Conservation (phyloP, 2,797 vertebrate species). For the Myripristis murdjan region DNA sequence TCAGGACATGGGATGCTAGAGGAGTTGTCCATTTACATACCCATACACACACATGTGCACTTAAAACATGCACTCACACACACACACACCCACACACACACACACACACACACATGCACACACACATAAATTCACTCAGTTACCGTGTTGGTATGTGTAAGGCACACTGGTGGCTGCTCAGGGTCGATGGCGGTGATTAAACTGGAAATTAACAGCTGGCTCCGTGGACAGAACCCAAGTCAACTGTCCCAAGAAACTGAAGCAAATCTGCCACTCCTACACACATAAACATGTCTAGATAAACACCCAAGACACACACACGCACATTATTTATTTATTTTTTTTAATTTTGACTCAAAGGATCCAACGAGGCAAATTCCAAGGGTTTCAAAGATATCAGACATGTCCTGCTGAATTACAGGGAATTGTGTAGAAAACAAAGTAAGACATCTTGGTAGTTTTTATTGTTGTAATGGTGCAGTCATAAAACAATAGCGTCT, state of each 20-base stretch:
- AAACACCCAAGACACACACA: neutral
- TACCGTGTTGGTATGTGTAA: constrained; percentile 5
- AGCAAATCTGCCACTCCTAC: neutral
- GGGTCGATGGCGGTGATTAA: constrained; percentile 20
- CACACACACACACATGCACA: constrained; percentile 19
- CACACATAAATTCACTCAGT: too few species aligned
- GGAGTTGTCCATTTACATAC: neutral
- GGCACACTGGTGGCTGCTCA: neutral
- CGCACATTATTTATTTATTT: too few species aligned
- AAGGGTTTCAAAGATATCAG: too few species aligned
- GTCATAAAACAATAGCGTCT: too few species aligned
- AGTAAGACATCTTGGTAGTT: too few species aligned
- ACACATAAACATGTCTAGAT: neutral
- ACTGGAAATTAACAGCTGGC: constrained; percentile 18
- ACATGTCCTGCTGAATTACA: too few species aligned
- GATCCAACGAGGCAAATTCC: too few species aligned
- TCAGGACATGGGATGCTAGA: neutral
- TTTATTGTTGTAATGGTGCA: too few species aligned
- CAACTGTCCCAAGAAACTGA: neutral
- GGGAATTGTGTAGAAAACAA: too few species aligned
- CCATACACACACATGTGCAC: too few species aligned
- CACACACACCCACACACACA: constrained; percentile 17
- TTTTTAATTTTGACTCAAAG: too few species aligned
- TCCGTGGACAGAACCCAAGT: neutral
- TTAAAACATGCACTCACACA: too few species aligned